Conservation (phyloP, 2,888 invertebrate genomes). For the Ormyrus thymus region DNA sequence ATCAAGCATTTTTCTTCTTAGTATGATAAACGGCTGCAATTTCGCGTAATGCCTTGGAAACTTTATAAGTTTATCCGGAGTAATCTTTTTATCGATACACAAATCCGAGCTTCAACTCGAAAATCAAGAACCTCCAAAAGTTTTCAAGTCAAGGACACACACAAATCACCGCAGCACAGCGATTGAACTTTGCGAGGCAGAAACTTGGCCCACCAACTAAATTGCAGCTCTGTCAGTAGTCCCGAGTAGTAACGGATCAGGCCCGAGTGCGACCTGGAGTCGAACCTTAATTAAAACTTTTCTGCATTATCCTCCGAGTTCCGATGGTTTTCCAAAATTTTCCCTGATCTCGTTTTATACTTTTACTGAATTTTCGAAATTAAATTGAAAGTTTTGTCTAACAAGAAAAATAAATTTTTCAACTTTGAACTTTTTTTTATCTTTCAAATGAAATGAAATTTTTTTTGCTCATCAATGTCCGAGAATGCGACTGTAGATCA, state of each 20-base stretch:
- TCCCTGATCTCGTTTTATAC: background rate
- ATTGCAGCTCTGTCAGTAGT: slow-evolving; percentile 46
- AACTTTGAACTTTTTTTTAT: background rate
- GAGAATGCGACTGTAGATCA: too few species aligned
- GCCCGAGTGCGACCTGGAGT: slow-evolving; percentile 7
- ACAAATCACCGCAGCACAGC: slow-evolving; percentile 18
- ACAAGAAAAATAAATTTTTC: too few species aligned
- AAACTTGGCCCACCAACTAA: slow-evolving; percentile 48
- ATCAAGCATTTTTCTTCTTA: slow-evolving; percentile 3
- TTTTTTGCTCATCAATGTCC: too few species aligned
- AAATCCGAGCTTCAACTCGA: slow-evolving; percentile 10
- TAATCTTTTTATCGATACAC: slow-evolving; percentile 40
- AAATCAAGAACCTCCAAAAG: slow-evolving; percentile 42
- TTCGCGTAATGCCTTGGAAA: slow-evolving; percentile 16
- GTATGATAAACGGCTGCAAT: slow-evolving; percentile 26
- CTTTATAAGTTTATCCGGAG: slow-evolving; percentile 16
- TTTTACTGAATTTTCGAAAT: background rate
- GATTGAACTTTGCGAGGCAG: slow-evolving; percentile 53
- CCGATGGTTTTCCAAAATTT: slow-evolving; percentile 3
- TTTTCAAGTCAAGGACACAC: slow-evolving; percentile 41
- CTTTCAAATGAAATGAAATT: too few species aligned
- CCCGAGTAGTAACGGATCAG: slow-evolving; percentile 35
- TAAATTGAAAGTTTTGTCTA: too few species aligned
- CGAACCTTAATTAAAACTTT: slow-evolving; percentile 41
- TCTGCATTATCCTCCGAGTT: background rate